Evolutionary conservation across 1,140 invertebrate species (phyloP).

Genomic region (Drosophila pruinosa): DNA sequence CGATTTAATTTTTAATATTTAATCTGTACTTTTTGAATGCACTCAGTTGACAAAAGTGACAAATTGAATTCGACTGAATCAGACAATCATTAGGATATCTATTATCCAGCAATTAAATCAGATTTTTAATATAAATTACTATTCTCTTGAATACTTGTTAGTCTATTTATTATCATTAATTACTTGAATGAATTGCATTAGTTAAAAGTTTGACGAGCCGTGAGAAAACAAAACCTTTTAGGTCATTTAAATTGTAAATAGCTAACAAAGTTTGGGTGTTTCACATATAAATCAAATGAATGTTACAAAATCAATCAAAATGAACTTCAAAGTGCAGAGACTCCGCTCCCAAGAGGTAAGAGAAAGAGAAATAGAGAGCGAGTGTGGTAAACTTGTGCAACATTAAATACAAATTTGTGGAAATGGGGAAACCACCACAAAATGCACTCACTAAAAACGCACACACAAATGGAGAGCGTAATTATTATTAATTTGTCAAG

Average conservation of each 20-base stretch:
- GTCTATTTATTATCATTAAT: no score
- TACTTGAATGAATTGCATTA: not conserved
- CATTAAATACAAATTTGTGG: slow-evolving; percentile 26
- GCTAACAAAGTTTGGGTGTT: not conserved
- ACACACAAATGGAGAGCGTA: slow-evolving; percentile 54
- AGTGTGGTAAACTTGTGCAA: not conserved
- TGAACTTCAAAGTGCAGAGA: slow-evolving; percentile 25
- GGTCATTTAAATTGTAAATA: not conserved
- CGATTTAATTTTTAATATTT: no score
- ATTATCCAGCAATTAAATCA: no score
- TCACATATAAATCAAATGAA: slow-evolving; percentile 36
- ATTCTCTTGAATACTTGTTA: no score
- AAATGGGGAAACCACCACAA: slow-evolving; percentile 20
- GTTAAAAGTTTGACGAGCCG: not conserved
- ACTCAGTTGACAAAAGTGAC: no score
- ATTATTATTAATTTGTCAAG: slow-evolving; percentile 80
- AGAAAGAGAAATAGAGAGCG: not conserved
- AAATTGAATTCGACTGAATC: no score
- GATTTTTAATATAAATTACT: no score
- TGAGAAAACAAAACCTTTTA: slow-evolving; percentile 4
- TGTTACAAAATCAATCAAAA: slow-evolving; percentile 66
- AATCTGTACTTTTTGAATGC: no score
- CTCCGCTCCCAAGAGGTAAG: not conserved
- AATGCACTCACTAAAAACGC: slow-evolving; percentile 23
- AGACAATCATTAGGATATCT: no score